A percentile compares a stretch with the other conserved stretches of the same genome.
phyloP scores from a whole-genome alignment of 2,888 invertebrate genomes.

The Smittia sp. region DNA sequence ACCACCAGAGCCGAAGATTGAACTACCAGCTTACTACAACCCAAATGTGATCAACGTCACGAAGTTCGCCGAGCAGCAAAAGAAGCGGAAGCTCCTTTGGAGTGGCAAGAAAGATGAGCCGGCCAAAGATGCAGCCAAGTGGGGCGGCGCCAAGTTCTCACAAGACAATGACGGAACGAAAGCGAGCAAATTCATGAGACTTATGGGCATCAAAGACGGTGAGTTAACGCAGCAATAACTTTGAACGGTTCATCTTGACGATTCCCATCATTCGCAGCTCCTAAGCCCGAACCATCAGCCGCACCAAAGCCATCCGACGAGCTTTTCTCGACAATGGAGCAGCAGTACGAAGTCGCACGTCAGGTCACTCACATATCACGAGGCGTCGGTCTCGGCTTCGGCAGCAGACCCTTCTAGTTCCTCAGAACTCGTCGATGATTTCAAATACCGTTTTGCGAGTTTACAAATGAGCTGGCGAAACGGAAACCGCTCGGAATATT shows the following conservation, averaged over 20 bases:
- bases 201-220: conserved; percentile 86
- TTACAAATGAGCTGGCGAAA: neutral
- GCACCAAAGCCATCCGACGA: conserved; percentile 58
- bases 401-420: conserved; percentile 44
- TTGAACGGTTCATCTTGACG: neutral
- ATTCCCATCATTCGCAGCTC: too few relatives aligned
- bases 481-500: neutral
- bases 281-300: neutral
- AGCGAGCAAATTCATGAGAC: conserved; percentile 89
- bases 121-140: conserved; percentile 57
- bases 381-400: conserved; percentile 79
- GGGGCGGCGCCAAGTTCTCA: conserved; percentile 79
- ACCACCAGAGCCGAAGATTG: neutral
- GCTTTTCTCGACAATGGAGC: conserved; percentile 89
- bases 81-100: conserved; percentile 91
- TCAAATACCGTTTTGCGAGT: neutral
- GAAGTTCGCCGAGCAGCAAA: conserved; percentile 83
- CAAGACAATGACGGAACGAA: conserved; percentile 90
- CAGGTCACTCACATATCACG: conserved; percentile 95
- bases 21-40: conserved; percentile 70
- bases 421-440: neutral
- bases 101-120: conserved; percentile 66
- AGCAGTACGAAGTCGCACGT: conserved; percentile 93
- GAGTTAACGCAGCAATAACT: conserved; percentile 17
- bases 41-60: conserved; percentile 70